Conservation (phyloP, 64 coral and sea anemone genomes). For the Pachyseris speciosa region DNA sequence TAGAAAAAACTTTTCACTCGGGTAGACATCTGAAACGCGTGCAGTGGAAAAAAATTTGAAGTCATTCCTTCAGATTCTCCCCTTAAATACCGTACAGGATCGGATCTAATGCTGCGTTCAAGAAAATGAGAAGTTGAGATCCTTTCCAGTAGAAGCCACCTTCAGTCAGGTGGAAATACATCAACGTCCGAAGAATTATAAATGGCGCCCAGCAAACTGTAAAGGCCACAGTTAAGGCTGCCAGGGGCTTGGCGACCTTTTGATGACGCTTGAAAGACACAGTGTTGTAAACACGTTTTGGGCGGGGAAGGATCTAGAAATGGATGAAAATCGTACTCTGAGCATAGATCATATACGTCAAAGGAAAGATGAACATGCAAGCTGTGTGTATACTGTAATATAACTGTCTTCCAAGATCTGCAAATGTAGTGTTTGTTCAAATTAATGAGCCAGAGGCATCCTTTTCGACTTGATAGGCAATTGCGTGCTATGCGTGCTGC, state of each 20-base stretch:
- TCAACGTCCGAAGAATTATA: slow-evolving; percentile 14
- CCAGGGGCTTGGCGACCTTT: slow-evolving; percentile 37
- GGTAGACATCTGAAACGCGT: neutral
- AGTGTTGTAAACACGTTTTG: neutral
- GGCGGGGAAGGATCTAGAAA: neutral
- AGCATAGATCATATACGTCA: neutral
- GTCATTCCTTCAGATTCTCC: neutral
- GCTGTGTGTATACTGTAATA: slow-evolving; percentile 36
- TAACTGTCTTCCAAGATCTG: slow-evolving; percentile 29
- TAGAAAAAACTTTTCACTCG: no score
- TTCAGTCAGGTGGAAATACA: slow-evolving; percentile 31
- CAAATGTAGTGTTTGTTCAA: slow-evolving; percentile 10
- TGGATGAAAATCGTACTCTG: neutral
- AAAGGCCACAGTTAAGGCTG: slow-evolving; percentile 39
- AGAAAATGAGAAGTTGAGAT: slow-evolving; percentile 14
- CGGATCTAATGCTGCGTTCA: slow-evolving; percentile 32
- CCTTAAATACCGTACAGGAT: slow-evolving; percentile 53
- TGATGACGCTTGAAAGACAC: neutral
- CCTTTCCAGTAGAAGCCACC: slow-evolving; percentile 14
- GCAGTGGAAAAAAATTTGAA: slow-evolving; percentile 2
- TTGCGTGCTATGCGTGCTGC: neutral
- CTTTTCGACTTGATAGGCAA: neutral
- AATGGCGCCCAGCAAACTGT: slow-evolving; percentile 40
- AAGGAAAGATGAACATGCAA: slow-evolving; percentile 18
- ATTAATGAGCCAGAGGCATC: neutral